Conservation (phyloP, 2,113 vertebrate species). For the Pteronura brasiliensis region DNA sequence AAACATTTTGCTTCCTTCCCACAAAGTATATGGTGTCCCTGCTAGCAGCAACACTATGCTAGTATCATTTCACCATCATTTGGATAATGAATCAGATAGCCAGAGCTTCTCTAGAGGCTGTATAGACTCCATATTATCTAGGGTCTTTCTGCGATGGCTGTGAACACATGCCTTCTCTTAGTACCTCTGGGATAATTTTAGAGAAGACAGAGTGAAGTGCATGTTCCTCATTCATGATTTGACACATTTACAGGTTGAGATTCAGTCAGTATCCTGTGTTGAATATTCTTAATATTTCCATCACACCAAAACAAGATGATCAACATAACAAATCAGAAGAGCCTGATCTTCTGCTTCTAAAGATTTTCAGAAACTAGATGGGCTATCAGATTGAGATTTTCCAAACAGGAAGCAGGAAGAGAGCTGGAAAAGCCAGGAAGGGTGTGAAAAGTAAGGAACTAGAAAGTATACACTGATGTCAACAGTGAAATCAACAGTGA, state of each 20-base stretch:
- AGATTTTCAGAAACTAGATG: not conserved
- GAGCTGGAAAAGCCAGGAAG: not conserved
- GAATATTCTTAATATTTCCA: constrained; percentile 22
- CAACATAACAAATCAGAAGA: constrained; percentile 13
- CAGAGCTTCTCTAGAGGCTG: too few relatives aligned
- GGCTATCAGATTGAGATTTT: not conserved
- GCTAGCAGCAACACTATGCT: too few relatives aligned
- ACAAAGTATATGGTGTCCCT: too few relatives aligned
- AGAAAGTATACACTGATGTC: not conserved
- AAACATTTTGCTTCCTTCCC: too few relatives aligned
- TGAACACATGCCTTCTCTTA: not conserved
- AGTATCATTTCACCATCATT: too few relatives aligned
- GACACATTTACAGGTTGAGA: not conserved
- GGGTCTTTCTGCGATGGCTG: too few relatives aligned
- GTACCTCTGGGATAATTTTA: not conserved
- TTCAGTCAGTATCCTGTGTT: not conserved
- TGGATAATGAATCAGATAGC: too few relatives aligned
- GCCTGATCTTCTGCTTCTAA: not conserved
- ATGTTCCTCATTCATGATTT: not conserved
- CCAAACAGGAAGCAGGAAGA: not conserved
- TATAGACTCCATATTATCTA: too few relatives aligned
- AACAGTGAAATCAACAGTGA: not conserved
- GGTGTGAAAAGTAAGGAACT: not conserved
- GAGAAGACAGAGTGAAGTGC: not conserved
- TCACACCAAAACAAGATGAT: not conserved